Evolutionary conservation across 1,140 invertebrate genomes (phyloP), one percentile per base, ranked within the genome.

Genomic region (Hylaeus anthracinus): DNA sequence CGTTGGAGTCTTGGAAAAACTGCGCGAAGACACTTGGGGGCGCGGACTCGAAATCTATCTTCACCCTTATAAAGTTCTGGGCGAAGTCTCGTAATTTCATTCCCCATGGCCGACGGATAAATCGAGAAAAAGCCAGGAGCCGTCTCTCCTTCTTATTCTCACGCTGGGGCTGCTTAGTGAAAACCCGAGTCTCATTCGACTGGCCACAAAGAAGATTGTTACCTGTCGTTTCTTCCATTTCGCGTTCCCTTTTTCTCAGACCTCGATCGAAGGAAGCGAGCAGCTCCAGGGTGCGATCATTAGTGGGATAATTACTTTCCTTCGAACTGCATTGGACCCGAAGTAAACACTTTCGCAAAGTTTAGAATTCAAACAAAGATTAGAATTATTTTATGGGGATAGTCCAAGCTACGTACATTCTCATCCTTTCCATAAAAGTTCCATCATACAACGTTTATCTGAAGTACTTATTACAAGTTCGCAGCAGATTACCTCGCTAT

Each of bases 81-180:
- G 65, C 69, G 72, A 65, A 79, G 80, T 80, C 77, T 53, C 58
- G 81, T 83, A 86, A 86, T 86, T 86, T 86, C 72, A 81, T 86
- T 86, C 72, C 58, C 56, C 45, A 53, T 58, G 64, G 72, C 71
- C 77, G 72, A 43, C 72, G 65, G 76, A 70, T 83, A 86, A 86
- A 86, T 86, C 41, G 58, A 71, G 70, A 72, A 71, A 77, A 83
- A 82, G 72, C 66, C 56, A 26, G 63, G 61, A 41, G 63, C 26
- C 61, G 45, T 75, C 10, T 26, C 56, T 72, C 39, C 14, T 39
- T 37, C 58, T 85, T 81, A 41, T 76, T 43, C 39, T 51, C 26
- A 41, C 26, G 45, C 58, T 55, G 6, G 5, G 48, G 26, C 14
- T 48, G 37, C 58, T 72, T 75, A 85, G 8, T 41, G 1, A 48